Conservation (phyloP, 2,888 invertebrate species). For the Drosophila peninsularis region DNA sequence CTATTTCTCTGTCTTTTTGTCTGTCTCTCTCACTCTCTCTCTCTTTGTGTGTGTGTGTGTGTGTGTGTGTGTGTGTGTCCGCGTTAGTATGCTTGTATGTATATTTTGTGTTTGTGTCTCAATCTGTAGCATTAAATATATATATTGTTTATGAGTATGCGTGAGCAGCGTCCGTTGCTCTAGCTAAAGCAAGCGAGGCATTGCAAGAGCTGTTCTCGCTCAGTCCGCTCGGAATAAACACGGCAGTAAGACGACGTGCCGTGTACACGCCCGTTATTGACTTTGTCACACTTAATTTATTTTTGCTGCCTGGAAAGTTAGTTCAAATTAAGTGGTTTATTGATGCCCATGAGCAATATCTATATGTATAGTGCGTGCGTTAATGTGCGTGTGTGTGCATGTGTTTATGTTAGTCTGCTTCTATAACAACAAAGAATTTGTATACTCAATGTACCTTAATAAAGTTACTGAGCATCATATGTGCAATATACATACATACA, state of each 20-base stretch:
- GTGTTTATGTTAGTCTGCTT: neutral
- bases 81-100: neutral
- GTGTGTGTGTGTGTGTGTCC: conserved; percentile 10
- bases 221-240: conserved; percentile 67
- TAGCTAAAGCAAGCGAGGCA: conserved; percentile 66
- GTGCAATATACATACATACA: neutral
- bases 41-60: neutral
- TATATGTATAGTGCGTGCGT: neutral
- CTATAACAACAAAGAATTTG: neutral
- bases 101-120: conserved; percentile 17
- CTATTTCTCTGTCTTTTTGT: too few species aligned
- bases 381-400: neutral
- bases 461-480: neutral
- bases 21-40: too few species aligned
- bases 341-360: conserved; percentile 4
- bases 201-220: conserved; percentile 57
- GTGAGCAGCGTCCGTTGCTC: conserved; percentile 58
- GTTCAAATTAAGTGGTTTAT: conserved; percentile 47
- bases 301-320: conserved; percentile 44
- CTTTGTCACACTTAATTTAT: conserved; percentile 53
- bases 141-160: conserved; percentile 38
- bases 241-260: conserved; percentile 55
- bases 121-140: conserved; percentile 40
- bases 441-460: neutral
- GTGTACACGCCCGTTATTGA: conserved; percentile 51